Base-by-base conservation (phyloP, 2,113 vertebrate species). In the Dolichallabes microphthalmus region DNA sequence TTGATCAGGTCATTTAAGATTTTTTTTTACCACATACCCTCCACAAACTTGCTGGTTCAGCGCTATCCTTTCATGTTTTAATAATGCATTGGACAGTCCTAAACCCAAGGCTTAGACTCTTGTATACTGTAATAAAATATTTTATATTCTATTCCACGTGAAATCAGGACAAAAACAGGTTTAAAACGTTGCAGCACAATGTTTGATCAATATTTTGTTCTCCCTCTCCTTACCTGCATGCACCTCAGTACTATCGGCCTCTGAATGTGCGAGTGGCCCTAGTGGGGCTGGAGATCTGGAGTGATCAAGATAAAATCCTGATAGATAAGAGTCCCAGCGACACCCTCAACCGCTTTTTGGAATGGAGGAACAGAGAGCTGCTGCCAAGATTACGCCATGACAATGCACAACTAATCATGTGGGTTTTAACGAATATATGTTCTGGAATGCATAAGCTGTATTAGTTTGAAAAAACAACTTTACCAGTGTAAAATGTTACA, bases 351-450 rank as follows among this genome's bases (percentile, higher is more conserved):
- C 94, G 91, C 86, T 98, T 99, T 91, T 95, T 99, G 89, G 92
- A 81, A 20, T 99, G 98, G 98, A 94, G 97, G 50, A 93, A 0
- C 68, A 81, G 90, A 10, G 93, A 96, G 45, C 91, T 99, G 85
- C 93, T 98, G 81, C 96, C 95, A 0, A 93, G 93, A 7, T 87
- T 97, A 39, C 94, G 92, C 13, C 97, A 99, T 0, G 98, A 99
- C 93, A 99, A 96, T 0, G 96, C 96, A 4, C 98, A 99, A 92
- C 96, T 99, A 10, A 89, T 99, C 86, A 97, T 96, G 97, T 99
- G 93, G 94, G 96, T 79, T 30, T 2, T 55, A 14, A 76, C 80
- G 5, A 86, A n/a, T 76, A 19, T 57, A 17, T 3, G 0, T 55
- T 73, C 2, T 66, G 14, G 57, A 60, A 60, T 6, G 1, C 13